Evolutionary conservation across 2,888 invertebrate genomes (phyloP), one percentile per base, ranked within the genome.

Genomic region (Apodemia zela): DNA sequence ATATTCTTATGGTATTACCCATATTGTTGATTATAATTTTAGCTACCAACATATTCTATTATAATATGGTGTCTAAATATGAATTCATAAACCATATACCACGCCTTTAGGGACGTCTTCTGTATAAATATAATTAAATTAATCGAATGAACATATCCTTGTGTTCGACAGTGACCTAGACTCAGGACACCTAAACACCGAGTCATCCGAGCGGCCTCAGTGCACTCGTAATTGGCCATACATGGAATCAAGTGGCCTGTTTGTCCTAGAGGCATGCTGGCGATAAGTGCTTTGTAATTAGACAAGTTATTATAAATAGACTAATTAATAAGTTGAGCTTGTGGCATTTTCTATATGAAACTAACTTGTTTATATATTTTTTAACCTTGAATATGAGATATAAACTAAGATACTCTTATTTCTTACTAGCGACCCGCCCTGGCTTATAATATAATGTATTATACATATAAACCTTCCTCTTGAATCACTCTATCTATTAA

Each of bases 271-370:
- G 38, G 38, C 38, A 38, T 13, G 18, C 21, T 11, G 51, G 51
- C 21, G 51, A 54, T 25, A 54, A 54, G 21, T 21, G 51, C 1
- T 25, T 54, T 25, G 21, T 54, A 54, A 54, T 54, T 54, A 21
- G 21, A 21, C 21, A 54, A 13, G 13, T 54, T 54, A 54, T 54
- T 54, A 54, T 54, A 54, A 54, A 54, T 54, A 21, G 51, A 54
- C 51, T 54, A 54, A 54, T 54, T 54, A 54, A 54, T 54, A 54
- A 54, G 18, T 49, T 47, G 38, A 38, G 38, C 15, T 42, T 42
- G 42, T 42, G 5, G 10, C 42, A 42, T 42, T 42, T 15, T 42
- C 5, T 5, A 15, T 42, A 15, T 15, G 13, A 38, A 38, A 38
- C 4, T 11, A 3, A 38, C 38, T 38, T 38, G 38, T 3, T 35